Conservation (phyloP, 2,113 vertebrate species). For the Erythrocercus mccallii region DNA sequence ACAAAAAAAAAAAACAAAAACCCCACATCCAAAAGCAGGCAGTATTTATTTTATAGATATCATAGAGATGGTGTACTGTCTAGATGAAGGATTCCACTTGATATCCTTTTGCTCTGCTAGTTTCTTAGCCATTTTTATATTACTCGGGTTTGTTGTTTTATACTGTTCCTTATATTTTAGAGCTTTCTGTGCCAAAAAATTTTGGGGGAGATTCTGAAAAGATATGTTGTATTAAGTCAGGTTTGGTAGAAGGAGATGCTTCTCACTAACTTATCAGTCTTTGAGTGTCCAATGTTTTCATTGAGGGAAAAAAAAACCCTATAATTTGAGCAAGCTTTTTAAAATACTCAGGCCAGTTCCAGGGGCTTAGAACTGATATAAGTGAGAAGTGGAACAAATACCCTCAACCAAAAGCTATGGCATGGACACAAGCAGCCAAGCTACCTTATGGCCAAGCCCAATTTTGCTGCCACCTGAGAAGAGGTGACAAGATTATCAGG, state of each 20-base stretch:
- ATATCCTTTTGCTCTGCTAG: not conserved
- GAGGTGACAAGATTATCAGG: not conserved
- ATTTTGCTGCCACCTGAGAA: not conserved
- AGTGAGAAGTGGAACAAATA: not conserved
- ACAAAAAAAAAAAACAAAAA: too few relatives aligned
- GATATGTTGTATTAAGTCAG: not conserved
- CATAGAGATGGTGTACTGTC: not conserved
- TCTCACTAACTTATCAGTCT: not conserved
- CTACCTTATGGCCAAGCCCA: not conserved
- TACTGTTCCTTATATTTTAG: not conserved
- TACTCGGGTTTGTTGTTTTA: not conserved
- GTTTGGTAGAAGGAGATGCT: not conserved
- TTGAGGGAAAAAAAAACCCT: not conserved
- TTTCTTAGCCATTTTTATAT: not conserved
- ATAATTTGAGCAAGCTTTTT: not conserved
- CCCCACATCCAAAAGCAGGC: not conserved
- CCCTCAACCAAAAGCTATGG: rapidly evolving
- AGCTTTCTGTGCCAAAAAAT: not conserved
- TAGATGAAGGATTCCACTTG: not conserved
- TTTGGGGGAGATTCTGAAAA: not conserved
- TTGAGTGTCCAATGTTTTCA: not conserved
- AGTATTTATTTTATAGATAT: not conserved
- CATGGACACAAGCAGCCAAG: not conserved
- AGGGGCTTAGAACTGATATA: not conserved
- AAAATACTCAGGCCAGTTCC: not conserved